Percentiles rank a stretch among this genome's conserved stretches.
Conservation (phyloP, 2,888 invertebrate species). For the Agonopterix subpropinquella region DNA sequence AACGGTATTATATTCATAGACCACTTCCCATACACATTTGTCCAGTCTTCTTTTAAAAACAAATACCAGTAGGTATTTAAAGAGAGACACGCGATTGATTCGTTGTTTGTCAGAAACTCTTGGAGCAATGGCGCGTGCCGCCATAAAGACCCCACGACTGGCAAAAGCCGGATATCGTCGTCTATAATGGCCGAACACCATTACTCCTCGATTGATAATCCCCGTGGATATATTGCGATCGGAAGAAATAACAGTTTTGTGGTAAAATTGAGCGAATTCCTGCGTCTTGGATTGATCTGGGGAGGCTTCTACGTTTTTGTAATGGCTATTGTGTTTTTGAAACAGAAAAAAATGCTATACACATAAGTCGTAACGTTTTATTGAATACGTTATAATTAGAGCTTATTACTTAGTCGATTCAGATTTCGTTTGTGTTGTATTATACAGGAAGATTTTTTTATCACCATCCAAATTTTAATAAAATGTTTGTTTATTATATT, state of each 20-base stretch:
- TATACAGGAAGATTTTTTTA: too few species aligned
- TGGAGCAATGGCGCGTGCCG: slow-evolving; percentile 64
- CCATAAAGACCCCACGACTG: slow-evolving; percentile 66
- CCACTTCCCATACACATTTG: too few species aligned
- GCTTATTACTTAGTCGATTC: too few species aligned
- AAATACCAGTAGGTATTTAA: too few species aligned
- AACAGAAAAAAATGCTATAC: too few species aligned
- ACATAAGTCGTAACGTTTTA: too few species aligned
- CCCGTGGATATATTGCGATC: slow-evolving; percentile 61
- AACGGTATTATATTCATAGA: too few species aligned
- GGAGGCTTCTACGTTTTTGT: not conserved
- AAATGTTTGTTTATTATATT: too few species aligned
- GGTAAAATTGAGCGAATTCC: slow-evolving; percentile 67
- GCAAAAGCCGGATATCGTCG: slow-evolving; percentile 66
- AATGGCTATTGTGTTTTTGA: not conserved
- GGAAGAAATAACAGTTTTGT: slow-evolving; percentile 75
- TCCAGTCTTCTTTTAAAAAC: too few species aligned
- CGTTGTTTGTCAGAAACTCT: slow-evolving; percentile 28
- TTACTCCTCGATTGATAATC: slow-evolving; percentile 74
- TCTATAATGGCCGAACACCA: slow-evolving; percentile 72
- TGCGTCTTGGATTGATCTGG: not conserved
- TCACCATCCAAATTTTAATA: too few species aligned
- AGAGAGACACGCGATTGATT: not conserved
- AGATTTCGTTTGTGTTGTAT: too few species aligned
- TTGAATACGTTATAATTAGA: too few species aligned